Evolutionary conservation across 2,797 vertebrate species (phyloP), one percentile per base, ranked within the genome.

Genomic region (Alectoris magna): DNA sequence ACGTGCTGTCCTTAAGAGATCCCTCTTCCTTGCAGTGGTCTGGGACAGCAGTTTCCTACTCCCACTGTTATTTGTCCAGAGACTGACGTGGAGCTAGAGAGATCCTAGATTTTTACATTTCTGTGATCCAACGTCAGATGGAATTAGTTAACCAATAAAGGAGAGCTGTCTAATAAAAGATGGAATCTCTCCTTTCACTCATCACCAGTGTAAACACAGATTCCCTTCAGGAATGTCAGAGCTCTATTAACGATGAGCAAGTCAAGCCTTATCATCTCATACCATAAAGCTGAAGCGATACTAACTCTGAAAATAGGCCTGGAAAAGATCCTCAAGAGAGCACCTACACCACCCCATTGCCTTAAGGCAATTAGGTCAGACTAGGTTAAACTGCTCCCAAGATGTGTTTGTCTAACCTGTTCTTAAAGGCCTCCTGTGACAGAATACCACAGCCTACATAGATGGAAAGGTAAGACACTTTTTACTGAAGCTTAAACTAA

Each of bases 321-420:
- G 51, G 71, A 82, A 94, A 76, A 82, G 21, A 91, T 67, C 64
- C 56, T 75, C 48, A 82, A 59, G 51, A 86, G 12, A 84, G 29
- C n/a, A 34, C n/a, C 27, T 74, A 44, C 55, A 66, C 75, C 66
- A 92, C 59, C 34, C 24, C 18, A 51, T 48, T 73, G 60, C 80
- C 80, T 90, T 46, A 51, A 88, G 80, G 88, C 56, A 76, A 46
- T 78, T 86, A 88, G 59, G 59, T 91, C 73, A 93, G 59, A 63
- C n/a, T 64, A 62, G 53, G 67, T 90, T 69, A 90, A 93, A 67
- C 59, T 60, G n/a, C 60, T 94, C 29, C 68, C 72, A 62, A 77
- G 38, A 86, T 39, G 62, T 63, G 43, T 87, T 88, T 90, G 89
- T 81, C 86, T 81, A 91, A 84, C 56, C 36, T 71, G 56, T 43